phyloP scores from a whole-genome alignment of 2,888 invertebrate species.

The Caenorhabditis angaria region DNA sequence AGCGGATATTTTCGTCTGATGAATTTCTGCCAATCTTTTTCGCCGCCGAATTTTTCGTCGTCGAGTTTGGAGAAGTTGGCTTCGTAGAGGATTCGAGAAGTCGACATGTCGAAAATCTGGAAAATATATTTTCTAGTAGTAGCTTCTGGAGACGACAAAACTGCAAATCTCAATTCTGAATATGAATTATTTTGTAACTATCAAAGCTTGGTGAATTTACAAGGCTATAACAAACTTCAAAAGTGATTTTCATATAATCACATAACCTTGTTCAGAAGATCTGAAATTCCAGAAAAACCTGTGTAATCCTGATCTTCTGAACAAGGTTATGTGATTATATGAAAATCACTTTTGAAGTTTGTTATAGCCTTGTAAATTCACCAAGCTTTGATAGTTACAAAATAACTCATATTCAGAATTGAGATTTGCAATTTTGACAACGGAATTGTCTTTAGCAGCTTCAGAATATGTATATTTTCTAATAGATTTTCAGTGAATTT shows the following conservation, averaged over 20 bases:
- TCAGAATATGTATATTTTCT: too few relatives aligned
- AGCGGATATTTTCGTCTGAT: conserved; percentile 51
- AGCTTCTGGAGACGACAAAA: too few relatives aligned
- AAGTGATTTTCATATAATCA: too few relatives aligned
- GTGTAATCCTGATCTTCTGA: neutral
- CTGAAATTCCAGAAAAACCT: neutral
- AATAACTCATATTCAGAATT: neutral
- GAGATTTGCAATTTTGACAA: too few relatives aligned
- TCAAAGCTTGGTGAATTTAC: neutral
- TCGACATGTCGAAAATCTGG: conserved; percentile 68
- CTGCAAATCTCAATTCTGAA: neutral
- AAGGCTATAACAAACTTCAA: neutral
- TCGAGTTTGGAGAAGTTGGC: conserved; percentile 19
- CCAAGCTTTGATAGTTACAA: neutral
- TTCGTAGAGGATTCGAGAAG: conserved; percentile 62
- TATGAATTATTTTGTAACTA: neutral
- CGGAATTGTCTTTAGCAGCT: too few relatives aligned
- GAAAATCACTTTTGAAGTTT: neutral
- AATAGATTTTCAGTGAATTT: too few relatives aligned
- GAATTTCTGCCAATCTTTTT: conserved; percentile 50
- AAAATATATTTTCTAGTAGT: conserved; percentile 15
- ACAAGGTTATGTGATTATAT: too few relatives aligned
- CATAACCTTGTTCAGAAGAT: neutral
- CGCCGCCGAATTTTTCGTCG: conserved; percentile 18
- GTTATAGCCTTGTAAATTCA: neutral